A percentile compares a stretch with the other conserved stretches of the same genome.
These are phyloP conservation scores for Petrosia ficiformis DNA, from an alignment of 37 sponge, comb jelly and placozoan species.

Conservation along the genomic window DNA sequence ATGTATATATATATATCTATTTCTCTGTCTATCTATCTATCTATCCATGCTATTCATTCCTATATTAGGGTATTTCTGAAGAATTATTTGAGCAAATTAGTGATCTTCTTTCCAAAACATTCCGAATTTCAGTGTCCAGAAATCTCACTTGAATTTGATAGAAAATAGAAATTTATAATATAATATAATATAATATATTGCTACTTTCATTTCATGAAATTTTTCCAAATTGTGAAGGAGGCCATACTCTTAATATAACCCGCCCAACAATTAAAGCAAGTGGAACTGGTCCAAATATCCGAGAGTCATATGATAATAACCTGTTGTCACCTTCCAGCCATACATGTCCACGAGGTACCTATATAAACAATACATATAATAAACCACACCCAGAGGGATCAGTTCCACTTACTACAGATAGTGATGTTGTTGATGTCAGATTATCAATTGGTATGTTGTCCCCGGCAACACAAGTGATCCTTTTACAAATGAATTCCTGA, in stretches of 20 bases:
- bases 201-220: no score
- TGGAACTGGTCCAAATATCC: constrained; percentile 55
- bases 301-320: constrained; percentile 39
- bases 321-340: constrained; percentile 61
- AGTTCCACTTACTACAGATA: neutral
- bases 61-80: constrained; percentile 67
- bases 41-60: no score
- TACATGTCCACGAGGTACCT: constrained; percentile 69
- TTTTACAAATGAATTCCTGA: constrained; percentile 25
- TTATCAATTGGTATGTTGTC: neutral
- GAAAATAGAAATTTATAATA: neutral
- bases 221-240: neutral
- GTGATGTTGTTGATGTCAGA: neutral
- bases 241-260: constrained; percentile 38
- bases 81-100: constrained; percentile 80
- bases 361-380: neutral
- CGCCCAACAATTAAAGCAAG: constrained; percentile 27
- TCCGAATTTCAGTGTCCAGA: constrained; percentile 53
- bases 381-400: neutral
- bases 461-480: constrained; percentile 29
- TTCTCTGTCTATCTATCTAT: no score
- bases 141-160: constrained; percentile 26
- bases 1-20: no score
- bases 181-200: no score
- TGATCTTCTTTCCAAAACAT: constrained; percentile 80